Percentiles rank a stretch among this genome's conserved stretches.
phyloP scores from a whole-genome alignment of 2,888 invertebrate species.

The Pemphredon lugubris region DNA sequence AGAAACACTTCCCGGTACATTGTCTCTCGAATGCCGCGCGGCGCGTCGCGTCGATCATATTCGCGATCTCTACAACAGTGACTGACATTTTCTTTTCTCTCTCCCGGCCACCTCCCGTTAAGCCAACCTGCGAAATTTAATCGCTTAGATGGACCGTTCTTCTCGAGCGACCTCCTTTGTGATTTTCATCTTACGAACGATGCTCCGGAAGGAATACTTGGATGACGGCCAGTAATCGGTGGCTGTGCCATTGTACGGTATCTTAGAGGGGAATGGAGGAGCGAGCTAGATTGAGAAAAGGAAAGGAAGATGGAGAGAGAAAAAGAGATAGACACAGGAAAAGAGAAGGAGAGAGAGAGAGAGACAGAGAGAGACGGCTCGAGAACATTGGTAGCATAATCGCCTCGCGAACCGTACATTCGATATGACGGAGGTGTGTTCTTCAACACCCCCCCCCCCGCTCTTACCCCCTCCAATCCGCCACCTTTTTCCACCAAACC shows the following conservation, averaged over 20 bases:
- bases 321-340: not conserved
- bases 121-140: not conserved
- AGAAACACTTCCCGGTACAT: not conserved
- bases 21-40: too few relatives aligned
- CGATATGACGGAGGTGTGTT: too few relatives aligned
- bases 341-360: not conserved
- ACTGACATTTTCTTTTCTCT: too few relatives aligned
- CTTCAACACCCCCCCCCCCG: too few relatives aligned
- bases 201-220: slow-evolving; percentile 36
- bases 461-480: not conserved
- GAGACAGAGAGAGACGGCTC: slow-evolving; percentile 4
- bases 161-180: not conserved
- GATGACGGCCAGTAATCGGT: slow-evolving; percentile 29
- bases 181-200: slow-evolving; percentile 14
- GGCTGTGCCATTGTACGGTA: slow-evolving; percentile 8
- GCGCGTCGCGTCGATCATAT: not conserved
- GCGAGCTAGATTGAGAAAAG: not conserved
- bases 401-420: not conserved
- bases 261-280: not conserved
- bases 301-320: not conserved
- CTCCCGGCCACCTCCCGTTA: too few relatives aligned
- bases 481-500: slow-evolving; percentile 10
- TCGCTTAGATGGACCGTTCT: not conserved
- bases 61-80: not conserved
- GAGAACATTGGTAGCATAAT: not conserved